These are phyloP conservation scores for Aphelenchoides fujianensis DNA, from an alignment of 1,140 invertebrate genomes.

Conservation along the genomic window DNA sequence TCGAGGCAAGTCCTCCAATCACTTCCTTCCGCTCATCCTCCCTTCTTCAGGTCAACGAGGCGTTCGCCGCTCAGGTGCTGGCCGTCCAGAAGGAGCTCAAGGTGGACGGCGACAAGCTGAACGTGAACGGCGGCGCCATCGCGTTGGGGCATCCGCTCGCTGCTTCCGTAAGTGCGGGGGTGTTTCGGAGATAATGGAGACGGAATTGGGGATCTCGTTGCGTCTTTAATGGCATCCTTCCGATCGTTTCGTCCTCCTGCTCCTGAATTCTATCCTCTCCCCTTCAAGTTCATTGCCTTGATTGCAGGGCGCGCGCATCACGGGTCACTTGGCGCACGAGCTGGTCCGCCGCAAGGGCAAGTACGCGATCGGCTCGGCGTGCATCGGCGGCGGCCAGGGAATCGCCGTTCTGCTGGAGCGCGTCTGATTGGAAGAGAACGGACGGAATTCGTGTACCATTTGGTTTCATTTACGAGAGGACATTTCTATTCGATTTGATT, in stretches of 20 bases:
- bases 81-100: slow-evolving; percentile 83
- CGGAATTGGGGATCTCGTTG: too few relatives aligned
- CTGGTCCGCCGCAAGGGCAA: slow-evolving; percentile 81
- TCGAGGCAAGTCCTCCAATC: slow-evolving; percentile 83
- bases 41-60: slow-evolving; percentile 82
- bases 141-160: slow-evolving; percentile 93
- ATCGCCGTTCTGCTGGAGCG: slow-evolving; percentile 84
- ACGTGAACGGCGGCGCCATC: slow-evolving; percentile 93
- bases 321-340: slow-evolving; percentile 85
- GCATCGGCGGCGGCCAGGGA: slow-evolving; percentile 97
- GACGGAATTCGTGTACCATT: too few relatives aligned
- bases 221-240: too few relatives aligned
- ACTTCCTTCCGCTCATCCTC: neutral
- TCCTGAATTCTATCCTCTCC: too few relatives aligned
- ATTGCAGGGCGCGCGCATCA: slow-evolving; percentile 87
- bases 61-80: slow-evolving; percentile 86
- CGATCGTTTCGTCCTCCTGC: too few relatives aligned
- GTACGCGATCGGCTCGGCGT: slow-evolving; percentile 78
- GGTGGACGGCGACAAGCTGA: slow-evolving; percentile 83
- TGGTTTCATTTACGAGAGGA: too few relatives aligned
- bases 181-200: too few relatives aligned
- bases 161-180: too few relatives aligned
- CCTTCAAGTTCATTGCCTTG: too few relatives aligned
- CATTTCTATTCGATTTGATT: too few relatives aligned
- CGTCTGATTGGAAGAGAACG: too few relatives aligned